Evolutionary conservation across 2,888 invertebrate species (phyloP).

Genomic region (Agrotis exclamationis): DNA sequence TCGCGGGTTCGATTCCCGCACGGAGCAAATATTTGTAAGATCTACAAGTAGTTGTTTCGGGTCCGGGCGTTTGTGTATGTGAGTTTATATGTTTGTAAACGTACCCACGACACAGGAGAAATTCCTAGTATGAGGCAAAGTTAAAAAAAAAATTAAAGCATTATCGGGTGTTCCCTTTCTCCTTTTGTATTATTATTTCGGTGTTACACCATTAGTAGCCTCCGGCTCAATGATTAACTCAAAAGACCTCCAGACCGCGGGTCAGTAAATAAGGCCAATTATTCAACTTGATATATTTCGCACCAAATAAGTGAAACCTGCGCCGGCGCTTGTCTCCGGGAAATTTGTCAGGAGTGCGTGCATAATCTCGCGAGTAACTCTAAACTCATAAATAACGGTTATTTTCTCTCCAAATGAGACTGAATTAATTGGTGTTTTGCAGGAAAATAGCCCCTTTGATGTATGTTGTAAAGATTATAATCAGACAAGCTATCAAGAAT

Average conservation of each 20-base stretch:
- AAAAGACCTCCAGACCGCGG: conserved; percentile 18
- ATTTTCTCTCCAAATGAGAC: conserved; percentile 75
- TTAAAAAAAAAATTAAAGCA: too few relatives aligned
- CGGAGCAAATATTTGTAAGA: too few relatives aligned
- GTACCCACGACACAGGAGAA: too few relatives aligned
- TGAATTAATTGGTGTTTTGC: conserved; percentile 66
- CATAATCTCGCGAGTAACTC: conserved; percentile 75
- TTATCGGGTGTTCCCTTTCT: too few relatives aligned
- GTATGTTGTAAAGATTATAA: conserved; percentile 57
- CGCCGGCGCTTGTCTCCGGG: conserved; percentile 60
- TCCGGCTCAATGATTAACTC: conserved; percentile 1
- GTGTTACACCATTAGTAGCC: not conserved
- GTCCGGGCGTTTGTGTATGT: too few relatives aligned
- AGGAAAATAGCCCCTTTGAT: conserved; percentile 56
- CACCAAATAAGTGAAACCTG: conserved; percentile 64
- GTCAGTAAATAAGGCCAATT: conserved; percentile 58
- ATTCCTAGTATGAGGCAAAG: too few relatives aligned
- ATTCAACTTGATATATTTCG: conserved; percentile 60
- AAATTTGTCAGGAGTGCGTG: conserved; percentile 76
- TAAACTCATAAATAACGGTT: conserved; percentile 81
- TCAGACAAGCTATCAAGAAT: conserved; percentile 50
- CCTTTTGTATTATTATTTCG: not conserved
- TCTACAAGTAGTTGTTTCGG: too few relatives aligned
- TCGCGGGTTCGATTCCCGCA: too few relatives aligned
- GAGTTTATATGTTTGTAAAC: too few relatives aligned